Conservation (phyloP, 2,888 invertebrate species). For the Andrena bicolor region DNA sequence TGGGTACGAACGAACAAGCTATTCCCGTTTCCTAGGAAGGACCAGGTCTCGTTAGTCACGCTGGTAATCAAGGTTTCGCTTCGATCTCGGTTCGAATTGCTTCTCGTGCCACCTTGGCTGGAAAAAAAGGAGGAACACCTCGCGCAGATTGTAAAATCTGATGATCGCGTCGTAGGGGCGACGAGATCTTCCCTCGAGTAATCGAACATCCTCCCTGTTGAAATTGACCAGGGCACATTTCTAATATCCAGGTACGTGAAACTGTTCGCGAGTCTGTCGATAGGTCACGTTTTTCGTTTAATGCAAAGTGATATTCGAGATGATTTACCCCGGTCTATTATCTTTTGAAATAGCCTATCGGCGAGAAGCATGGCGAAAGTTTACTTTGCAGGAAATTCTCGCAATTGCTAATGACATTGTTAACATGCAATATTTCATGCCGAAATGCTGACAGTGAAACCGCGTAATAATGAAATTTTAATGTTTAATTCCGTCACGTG, state of each 20-base stretch:
- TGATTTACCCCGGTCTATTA: neutral
- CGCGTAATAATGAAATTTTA: constrained; percentile 25
- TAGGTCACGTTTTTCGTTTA: neutral
- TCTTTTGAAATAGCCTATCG: neutral
- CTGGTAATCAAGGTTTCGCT: constrained; percentile 79
- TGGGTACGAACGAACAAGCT: constrained; percentile 66
- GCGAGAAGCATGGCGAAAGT: neutral
- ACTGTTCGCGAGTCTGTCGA: neutral
- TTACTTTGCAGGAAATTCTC: neutral
- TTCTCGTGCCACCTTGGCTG: constrained; percentile 55
- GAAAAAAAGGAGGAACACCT: constrained; percentile 44
- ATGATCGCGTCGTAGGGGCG: constrained; percentile 1
- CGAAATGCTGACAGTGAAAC: neutral
- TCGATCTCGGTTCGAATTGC: constrained; percentile 76
- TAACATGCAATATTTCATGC: neutral
- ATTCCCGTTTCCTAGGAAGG: constrained; percentile 71
- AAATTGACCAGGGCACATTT: neutral
- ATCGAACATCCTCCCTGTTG: neutral
- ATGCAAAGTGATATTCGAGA: neutral
- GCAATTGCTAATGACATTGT: neutral
- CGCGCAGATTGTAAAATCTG: constrained; percentile 28
- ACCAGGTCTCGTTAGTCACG: constrained; percentile 80
- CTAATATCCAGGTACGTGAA: neutral
- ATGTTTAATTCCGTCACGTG: constrained; percentile 15
- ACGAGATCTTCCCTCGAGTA: constrained; percentile 6